phyloP scores from a whole-genome alignment of 2,797 vertebrate genomes.

The Gadopsis marmoratus region DNA sequence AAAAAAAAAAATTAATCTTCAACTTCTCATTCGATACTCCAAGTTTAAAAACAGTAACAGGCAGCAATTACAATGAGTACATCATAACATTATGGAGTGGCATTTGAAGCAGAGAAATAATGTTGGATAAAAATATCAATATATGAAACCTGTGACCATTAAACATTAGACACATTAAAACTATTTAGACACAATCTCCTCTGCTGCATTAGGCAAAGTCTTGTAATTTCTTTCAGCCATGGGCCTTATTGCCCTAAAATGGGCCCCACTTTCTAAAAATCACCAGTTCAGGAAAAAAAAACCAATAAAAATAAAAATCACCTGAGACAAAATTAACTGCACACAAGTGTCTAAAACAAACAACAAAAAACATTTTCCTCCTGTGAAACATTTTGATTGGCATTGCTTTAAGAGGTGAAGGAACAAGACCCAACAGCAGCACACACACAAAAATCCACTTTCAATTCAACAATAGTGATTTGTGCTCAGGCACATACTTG shows the following conservation, averaged over 20 bases:
- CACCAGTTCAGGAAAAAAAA: neutral
- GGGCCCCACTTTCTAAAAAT: neutral
- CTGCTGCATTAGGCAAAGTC: neutral
- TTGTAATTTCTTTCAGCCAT: neutral
- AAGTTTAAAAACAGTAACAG: slow-evolving; percentile 46
- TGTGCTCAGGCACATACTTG: slow-evolving; percentile 17
- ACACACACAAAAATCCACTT: neutral
- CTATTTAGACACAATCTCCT: slow-evolving; percentile 8
- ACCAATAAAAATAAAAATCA: neutral
- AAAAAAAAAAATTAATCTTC: neutral
- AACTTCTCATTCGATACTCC: neutral
- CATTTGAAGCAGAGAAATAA: slow-evolving; percentile 13
- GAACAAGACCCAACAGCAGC: neutral
- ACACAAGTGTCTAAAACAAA: neutral
- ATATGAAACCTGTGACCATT: slow-evolving; percentile 5
- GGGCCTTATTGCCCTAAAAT: neutral
- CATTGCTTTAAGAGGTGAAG: neutral
- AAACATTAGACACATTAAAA: slow-evolving; percentile 6
- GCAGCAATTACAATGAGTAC: slow-evolving; percentile 30
- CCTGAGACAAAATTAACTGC: slow-evolving; percentile 17
- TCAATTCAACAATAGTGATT: neutral
- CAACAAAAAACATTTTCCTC: slow-evolving; percentile 2
- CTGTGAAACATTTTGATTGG: slow-evolving; percentile 7
- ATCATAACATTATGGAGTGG: slow-evolving; percentile 32
- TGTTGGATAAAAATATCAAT: neutral